phyloP scores from a whole-genome alignment of 2,113 vertebrate species.

The Muntiacus muntjak region DNA sequence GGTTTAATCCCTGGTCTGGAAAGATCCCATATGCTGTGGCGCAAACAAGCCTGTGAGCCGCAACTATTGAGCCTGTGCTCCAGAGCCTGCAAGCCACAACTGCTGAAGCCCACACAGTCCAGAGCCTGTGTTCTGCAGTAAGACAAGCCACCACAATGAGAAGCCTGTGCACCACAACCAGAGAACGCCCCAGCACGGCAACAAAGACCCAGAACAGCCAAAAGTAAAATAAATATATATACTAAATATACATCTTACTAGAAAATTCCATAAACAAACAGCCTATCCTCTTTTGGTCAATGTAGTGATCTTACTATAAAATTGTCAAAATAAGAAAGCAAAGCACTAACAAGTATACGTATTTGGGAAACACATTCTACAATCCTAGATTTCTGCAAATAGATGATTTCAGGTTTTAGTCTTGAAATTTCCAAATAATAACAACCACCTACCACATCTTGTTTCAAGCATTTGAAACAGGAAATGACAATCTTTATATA shows the following conservation, averaged over 20 bases:
- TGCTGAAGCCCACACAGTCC: background rate
- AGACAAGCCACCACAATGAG: background rate
- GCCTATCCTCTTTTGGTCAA: background rate
- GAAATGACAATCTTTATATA: background rate
- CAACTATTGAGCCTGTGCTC: background rate
- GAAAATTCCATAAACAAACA: conserved; percentile 8
- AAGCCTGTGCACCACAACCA: background rate
- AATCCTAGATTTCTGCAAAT: background rate
- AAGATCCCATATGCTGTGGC: background rate
- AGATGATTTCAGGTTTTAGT: background rate
- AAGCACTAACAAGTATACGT: background rate
- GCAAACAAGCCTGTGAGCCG: background rate
- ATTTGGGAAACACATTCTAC: background rate
- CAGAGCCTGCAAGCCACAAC: background rate
- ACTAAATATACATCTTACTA: background rate
- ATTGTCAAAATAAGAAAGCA: conserved; percentile 28
- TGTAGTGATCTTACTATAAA: background rate
- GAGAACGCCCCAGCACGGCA: background rate
- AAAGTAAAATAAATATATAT: background rate
- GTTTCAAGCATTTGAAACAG: background rate
- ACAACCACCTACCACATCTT: background rate
- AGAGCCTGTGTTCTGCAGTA: background rate
- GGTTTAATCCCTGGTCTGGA: background rate
- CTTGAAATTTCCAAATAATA: conserved; percentile 3
- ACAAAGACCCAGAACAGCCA: background rate